Evolutionary conservation across 1,140 invertebrate genomes (phyloP).

Genomic region (Heliconius hermathena): DNA sequence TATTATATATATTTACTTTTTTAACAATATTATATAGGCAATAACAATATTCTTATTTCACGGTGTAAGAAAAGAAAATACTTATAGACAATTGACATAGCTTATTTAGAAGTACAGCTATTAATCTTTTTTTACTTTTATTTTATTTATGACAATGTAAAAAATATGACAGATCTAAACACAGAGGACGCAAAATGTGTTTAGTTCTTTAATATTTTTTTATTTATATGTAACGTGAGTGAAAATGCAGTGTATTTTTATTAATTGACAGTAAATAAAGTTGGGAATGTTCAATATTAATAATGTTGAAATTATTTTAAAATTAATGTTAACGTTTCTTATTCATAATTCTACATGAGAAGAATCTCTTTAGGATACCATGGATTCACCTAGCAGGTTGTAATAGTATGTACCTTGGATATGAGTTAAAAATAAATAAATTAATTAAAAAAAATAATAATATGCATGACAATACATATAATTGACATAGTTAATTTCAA

Average conservation of each 20-base stretch:
- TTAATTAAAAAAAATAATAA: too few species aligned
- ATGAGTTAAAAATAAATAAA: too few species aligned
- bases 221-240: constrained; percentile 42
- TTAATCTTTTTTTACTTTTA: not conserved
- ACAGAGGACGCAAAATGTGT: constrained; percentile 66
- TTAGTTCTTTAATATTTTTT: constrained; percentile 44
- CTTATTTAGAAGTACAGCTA: not conserved
- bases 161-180: constrained; percentile 52
- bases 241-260: constrained; percentile 52
- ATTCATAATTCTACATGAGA: too few species aligned
- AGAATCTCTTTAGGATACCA: too few species aligned
- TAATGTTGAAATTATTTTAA: not conserved
- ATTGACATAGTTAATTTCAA: too few species aligned
- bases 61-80: too few species aligned
- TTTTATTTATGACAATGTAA: not conserved
- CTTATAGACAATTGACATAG: not conserved
- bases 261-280: constrained; percentile 49
- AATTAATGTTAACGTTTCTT: not conserved
- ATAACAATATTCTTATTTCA: too few species aligned
- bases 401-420: too few species aligned
- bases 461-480: too few species aligned
- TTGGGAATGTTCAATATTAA: constrained; percentile 32
- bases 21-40: not conserved
- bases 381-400: too few species aligned
- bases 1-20: not conserved